Evolutionary conservation across 2,888 invertebrate species (phyloP).

Genomic region (Digitonthophagus gazella): DNA sequence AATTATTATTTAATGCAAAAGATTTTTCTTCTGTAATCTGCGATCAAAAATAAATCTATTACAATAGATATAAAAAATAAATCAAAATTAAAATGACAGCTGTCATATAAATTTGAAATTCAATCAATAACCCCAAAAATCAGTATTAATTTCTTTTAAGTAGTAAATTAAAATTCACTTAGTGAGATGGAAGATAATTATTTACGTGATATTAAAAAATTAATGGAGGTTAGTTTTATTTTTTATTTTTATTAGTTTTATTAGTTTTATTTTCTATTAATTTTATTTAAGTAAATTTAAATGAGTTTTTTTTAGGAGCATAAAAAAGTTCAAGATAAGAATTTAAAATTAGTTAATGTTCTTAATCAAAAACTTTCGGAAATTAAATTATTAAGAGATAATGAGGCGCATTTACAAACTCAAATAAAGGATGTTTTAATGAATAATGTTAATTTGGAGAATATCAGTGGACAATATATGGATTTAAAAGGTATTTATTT

Average conservation of each 20-base stretch:
- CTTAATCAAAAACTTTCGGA: slow-evolving; percentile 9
- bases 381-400: slow-evolving; percentile 11
- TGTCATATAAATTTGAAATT: too few species aligned
- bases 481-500: slow-evolving; percentile 24
- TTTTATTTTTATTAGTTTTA: too few species aligned
- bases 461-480: slow-evolving; percentile 8
- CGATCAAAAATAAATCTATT: too few species aligned
- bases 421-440: slow-evolving; percentile 4
- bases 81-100: too few species aligned
- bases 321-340: slow-evolving; percentile 2
- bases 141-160: too few species aligned
- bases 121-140: too few species aligned
- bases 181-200: slow-evolving; percentile 2
- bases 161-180: too few species aligned
- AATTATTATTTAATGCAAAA: too few species aligned
- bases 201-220: slow-evolving; percentile 2
- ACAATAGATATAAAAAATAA: too few species aligned
- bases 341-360: background rate
- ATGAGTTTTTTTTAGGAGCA: slow-evolving; percentile 20
- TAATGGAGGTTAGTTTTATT: background rate
- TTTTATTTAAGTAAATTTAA: background rate
- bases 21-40: too few species aligned
- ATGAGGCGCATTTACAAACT: slow-evolving; percentile 8
- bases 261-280: too few species aligned
- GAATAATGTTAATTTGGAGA: slow-evolving; percentile 1